These are phyloP conservation scores for Diachasmimorpha longicaudata DNA, from an alignment of 1,140 invertebrate genomes.

Conservation along the genomic window DNA sequence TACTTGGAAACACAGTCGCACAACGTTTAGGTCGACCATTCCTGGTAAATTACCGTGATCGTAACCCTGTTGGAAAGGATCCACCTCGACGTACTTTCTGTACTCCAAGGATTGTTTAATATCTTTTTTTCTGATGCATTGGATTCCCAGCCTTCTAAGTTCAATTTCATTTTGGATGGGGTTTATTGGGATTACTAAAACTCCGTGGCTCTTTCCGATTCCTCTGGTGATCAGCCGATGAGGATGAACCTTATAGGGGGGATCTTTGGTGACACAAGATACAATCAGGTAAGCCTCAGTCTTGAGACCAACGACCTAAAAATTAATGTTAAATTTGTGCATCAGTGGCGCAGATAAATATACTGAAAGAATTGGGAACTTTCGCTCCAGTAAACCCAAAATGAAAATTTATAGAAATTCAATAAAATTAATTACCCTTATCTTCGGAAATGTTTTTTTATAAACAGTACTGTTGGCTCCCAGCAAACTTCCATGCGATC, in stretches of 20 bases:
- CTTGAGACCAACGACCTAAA: slow-evolving; percentile 65
- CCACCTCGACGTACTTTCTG: slow-evolving; percentile 82
- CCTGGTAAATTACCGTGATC: slow-evolving; percentile 76
- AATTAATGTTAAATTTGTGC: neutral
- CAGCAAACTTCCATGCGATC: slow-evolving; percentile 88
- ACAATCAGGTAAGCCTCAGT: slow-evolving; percentile 86
- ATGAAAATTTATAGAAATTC: neutral
- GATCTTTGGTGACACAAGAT: slow-evolving; percentile 90
- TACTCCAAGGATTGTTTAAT: slow-evolving; percentile 80
- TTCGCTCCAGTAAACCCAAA: too few relatives aligned
- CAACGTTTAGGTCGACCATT: slow-evolving; percentile 88
- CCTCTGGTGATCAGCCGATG: slow-evolving; percentile 92
- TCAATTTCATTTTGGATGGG: slow-evolving; percentile 73
- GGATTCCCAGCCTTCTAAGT: slow-evolving; percentile 90
- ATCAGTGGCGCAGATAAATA: too few relatives aligned
- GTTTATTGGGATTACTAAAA: slow-evolving; percentile 81
- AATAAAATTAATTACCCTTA: slow-evolving; percentile 63
- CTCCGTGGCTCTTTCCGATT: slow-evolving; percentile 80
- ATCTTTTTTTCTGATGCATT: slow-evolving; percentile 92
- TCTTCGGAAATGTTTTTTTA: slow-evolving; percentile 89
- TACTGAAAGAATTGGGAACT: too few relatives aligned
- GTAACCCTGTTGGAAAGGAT: slow-evolving; percentile 89
- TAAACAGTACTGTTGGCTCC: slow-evolving; percentile 82
- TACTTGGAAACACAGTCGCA: slow-evolving; percentile 94
- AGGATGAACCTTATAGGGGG: slow-evolving; percentile 84